These are phyloP conservation scores for Teleiodes luculella DNA, from an alignment of 2,888 invertebrate species.

Conservation along the genomic window DNA sequence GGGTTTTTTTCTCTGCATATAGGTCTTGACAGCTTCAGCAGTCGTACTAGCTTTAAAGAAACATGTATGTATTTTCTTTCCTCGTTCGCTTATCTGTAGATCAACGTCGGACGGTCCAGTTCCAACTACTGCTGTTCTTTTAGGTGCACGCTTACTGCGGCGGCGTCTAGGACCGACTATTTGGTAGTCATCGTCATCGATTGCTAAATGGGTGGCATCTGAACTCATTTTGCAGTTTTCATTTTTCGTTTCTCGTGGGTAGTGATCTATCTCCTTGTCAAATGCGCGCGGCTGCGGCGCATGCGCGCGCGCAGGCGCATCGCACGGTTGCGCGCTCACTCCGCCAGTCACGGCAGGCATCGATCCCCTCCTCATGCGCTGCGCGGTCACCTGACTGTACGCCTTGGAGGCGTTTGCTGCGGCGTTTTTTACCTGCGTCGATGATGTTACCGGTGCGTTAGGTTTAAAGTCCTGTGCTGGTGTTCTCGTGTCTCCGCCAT, in stretches of 20 bases:
- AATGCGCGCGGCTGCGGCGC: no score
- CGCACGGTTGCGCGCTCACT: no score
- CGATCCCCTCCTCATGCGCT: no score
- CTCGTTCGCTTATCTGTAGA: background rate
- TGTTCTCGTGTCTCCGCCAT: background rate
- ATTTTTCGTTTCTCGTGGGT: no score
- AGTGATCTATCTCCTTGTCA: no score
- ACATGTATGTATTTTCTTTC: background rate
- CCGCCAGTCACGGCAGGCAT: no score
- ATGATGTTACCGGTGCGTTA: no score
- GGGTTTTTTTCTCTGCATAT: background rate
- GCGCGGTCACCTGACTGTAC: no score
- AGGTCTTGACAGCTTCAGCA: background rate
- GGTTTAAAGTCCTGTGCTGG: background rate
- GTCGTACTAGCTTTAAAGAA: background rate
- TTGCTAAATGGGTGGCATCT: background rate
- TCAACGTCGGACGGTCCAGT: background rate
- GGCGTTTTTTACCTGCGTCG: no score
- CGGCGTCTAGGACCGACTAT: background rate
- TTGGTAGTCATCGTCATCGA: background rate
- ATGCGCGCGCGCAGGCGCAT: no score
- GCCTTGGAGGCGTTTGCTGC: no score
- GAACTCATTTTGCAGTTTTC: no score
- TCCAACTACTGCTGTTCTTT: background rate
- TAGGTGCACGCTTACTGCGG: background rate